A percentile compares a stretch with the other conserved stretches of the same genome.
phyloP scores from a whole-genome alignment of 2,888 invertebrate genomes.

The Dyspetes luteomarginatus region DNA sequence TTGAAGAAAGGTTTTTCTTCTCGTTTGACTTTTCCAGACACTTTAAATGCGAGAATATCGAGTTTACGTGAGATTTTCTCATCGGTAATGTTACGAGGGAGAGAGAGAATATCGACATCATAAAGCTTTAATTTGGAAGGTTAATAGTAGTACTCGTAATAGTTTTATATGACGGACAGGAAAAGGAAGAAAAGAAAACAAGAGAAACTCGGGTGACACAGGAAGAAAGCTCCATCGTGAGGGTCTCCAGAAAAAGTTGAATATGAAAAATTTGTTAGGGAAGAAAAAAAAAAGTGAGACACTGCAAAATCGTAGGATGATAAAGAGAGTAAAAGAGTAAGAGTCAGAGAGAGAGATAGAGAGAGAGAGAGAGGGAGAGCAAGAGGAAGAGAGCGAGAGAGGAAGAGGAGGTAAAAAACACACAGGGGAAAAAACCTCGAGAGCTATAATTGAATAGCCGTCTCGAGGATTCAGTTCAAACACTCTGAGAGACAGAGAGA shows the following conservation, averaged over 20 bases:
- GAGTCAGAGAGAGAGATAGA: constrained; percentile 3
- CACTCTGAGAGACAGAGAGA: constrained; percentile 6
- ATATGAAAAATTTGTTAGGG: not conserved
- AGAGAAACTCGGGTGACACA: not conserved
- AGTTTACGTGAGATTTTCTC: not conserved
- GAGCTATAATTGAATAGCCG: constrained; percentile 49
- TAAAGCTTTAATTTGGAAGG: too few species aligned
- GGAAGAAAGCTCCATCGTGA: not conserved
- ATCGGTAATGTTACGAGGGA: not conserved
- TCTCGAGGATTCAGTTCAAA: constrained; percentile 47
- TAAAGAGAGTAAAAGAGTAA: constrained; percentile 13
- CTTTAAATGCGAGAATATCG: not conserved
- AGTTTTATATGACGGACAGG: too few species aligned
- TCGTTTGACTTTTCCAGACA: not conserved
- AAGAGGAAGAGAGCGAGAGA: constrained; percentile 16
- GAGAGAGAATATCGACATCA: too few species aligned
- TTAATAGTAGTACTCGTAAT: too few species aligned
- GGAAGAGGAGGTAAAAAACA: constrained; percentile 16
- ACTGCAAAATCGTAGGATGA: constrained; percentile 2
- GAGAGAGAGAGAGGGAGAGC: constrained; percentile 28
- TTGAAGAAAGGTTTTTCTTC: not conserved
- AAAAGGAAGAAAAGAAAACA: constrained; percentile 1
- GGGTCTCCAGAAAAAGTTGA: not conserved
- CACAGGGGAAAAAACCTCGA: constrained; percentile 6
- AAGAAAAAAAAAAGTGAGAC: constrained; percentile 14